Conservation (phyloP, 2,888 invertebrate species). For the Lasius platythorax region DNA sequence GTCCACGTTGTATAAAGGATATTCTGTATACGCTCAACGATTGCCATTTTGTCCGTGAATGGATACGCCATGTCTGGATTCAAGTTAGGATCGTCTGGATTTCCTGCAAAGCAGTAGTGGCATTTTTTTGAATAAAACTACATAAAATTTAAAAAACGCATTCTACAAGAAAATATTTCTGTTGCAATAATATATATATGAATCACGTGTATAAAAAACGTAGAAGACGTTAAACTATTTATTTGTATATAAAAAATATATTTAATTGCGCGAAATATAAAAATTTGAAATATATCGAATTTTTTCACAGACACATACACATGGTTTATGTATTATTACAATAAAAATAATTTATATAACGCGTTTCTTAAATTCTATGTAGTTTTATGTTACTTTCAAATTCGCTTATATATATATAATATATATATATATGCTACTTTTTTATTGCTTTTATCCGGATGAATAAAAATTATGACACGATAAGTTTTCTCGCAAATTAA, state of each 20-base stretch:
- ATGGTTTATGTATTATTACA: not conserved
- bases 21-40: conserved; percentile 78
- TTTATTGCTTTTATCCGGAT: not conserved
- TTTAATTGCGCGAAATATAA: conserved; percentile 18
- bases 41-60: conserved; percentile 79
- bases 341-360: not conserved
- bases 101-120: conserved; percentile 71
- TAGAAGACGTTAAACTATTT: not conserved
- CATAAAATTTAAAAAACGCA: not conserved
- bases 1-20: conserved; percentile 80
- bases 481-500: conserved; percentile 10
- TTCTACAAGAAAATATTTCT: not conserved
- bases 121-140: not conserved
- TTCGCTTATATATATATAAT: not conserved
- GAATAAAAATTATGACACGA: conserved; percentile 3
- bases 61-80: conserved; percentile 83
- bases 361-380: not conserved
- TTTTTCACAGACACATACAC: not conserved
- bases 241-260: not conserved
- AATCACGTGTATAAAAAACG: not conserved
- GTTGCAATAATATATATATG: not conserved
- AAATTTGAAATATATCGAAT: not conserved
- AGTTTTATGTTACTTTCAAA: not conserved
- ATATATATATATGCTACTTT: not conserved
- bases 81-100: conserved; percentile 81